Evolutionary conservation across 2,797 vertebrate species (phyloP).

Genomic region (Phyllotis vaccarum): DNA sequence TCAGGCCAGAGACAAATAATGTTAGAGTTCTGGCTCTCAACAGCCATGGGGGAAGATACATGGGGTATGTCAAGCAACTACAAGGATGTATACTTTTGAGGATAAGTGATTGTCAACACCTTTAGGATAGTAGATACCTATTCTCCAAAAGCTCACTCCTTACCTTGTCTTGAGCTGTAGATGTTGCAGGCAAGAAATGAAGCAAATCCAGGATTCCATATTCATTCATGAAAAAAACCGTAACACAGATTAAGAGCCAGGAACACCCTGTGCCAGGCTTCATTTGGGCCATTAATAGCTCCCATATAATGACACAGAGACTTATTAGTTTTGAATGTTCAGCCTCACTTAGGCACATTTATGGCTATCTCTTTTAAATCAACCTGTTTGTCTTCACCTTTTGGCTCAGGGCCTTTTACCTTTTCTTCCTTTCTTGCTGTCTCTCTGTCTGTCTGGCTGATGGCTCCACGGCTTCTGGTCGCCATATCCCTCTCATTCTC

Average conservation of each 20-base stretch:
- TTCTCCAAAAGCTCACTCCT: neutral
- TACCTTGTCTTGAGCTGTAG: neutral
- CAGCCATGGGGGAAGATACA: neutral
- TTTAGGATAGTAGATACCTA: neutral
- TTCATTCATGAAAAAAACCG: neutral
- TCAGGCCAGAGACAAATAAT: neutral
- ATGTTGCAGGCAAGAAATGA: neutral
- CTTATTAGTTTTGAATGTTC: neutral
- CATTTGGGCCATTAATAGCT: neutral
- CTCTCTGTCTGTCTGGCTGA: no score
- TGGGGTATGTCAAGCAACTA: neutral
- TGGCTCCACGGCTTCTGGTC: no score
- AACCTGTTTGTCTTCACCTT: neutral
- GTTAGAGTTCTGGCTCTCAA: neutral
- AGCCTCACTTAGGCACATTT: neutral
- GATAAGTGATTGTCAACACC: neutral
- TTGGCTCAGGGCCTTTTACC: neutral
- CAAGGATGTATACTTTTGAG: neutral
- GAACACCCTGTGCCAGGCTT: neutral
- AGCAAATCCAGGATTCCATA: neutral
- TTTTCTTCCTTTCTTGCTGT: neutral
- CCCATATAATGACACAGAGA: neutral
- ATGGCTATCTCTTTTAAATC: neutral
- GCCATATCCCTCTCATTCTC: no score
- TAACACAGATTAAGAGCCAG: slow-evolving; percentile 3